These are phyloP conservation scores for Tauraco hartlaubi DNA, from an alignment of 2,797 vertebrate species.

Conservation along the genomic window DNA sequence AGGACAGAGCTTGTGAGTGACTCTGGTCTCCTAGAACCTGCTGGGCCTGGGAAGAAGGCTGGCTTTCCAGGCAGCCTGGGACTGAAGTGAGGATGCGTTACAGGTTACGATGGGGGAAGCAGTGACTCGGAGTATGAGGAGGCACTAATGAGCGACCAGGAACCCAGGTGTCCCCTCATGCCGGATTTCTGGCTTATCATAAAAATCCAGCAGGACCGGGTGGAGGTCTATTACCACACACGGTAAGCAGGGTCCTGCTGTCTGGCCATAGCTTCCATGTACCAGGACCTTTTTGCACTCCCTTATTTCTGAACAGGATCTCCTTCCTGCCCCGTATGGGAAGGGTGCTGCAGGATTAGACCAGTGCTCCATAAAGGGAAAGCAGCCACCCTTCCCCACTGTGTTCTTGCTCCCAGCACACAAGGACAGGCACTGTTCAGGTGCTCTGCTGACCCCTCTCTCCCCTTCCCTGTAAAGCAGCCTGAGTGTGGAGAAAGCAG, in stretches of 20 bases:
- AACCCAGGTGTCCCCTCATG: slow-evolving; percentile 86
- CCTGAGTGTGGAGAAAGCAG: slow-evolving; percentile 67
- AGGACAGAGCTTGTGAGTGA: neutral
- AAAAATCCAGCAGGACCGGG: slow-evolving; percentile 92
- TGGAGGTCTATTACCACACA: slow-evolving; percentile 95
- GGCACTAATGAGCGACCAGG: slow-evolving; percentile 86
- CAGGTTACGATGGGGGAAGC: slow-evolving; percentile 96
- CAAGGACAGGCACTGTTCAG: neutral
- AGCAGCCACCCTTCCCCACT: neutral
- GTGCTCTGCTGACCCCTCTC: neutral
- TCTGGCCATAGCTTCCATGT: neutral
- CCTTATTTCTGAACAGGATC: neutral
- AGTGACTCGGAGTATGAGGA: slow-evolving; percentile 96
- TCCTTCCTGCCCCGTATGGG: neutral
- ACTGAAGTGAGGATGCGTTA: neutral
- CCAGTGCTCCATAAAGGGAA: neutral
- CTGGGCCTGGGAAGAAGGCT: neutral
- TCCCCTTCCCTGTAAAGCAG: slow-evolving; percentile 61
- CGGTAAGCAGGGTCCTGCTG: slow-evolving; percentile 78
- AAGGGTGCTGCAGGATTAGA: neutral
- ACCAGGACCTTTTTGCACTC: neutral
- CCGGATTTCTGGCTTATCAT: slow-evolving; percentile 97
- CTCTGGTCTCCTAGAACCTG: neutral
- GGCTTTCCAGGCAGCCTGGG: neutral
- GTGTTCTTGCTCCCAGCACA: neutral